Evolutionary conservation across 2,797 vertebrate species (phyloP), one percentile per base, ranked within the genome.

Genomic region (Chlorospingus semifuscus): DNA sequence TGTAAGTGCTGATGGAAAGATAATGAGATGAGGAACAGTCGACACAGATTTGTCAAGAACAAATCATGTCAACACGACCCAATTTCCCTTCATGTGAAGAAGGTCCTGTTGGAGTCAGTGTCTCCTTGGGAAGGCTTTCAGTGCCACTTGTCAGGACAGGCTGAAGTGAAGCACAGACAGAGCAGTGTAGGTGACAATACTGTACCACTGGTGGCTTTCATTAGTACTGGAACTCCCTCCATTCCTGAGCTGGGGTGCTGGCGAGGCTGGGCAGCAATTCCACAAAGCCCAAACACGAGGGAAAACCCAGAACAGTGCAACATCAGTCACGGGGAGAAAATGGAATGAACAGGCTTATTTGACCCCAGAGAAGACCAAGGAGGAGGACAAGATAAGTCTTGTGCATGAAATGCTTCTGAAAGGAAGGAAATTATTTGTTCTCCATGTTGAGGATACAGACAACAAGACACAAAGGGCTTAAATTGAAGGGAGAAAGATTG

Each of bases 1-100:
- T 50, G 69, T 94, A 94, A 90, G 91, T 93, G 53, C 85, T 91
- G 91, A 93, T 12, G 37, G 87, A 85, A 81, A 65, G 87, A 95
- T 94, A 96, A 96, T 94, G 96, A 95, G 90, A 93, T 84, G 87
- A 93, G 89, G 65, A 91, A 34, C 93, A 93, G 91, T 93, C 13
- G 30, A 65, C 93, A 86, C 7, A 12, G 87, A 96, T 96, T 96
- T 96, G 95, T 96, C 96, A 93, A 75, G 94, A 96, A 6, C 89
- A 74, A 61, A 94, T 94, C 94, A 81, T 71, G 69, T 91, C 93
- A 93, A 86, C 93, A 76, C 30, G 80, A 94, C 94, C 96, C 91
- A 88, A 2, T 96, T 96, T 94, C 76, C 55, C 85, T 91, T 71
- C 42, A 12, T 81, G 64, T 93, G 94, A 78, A 61, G 95, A 71